A percentile compares a stretch with the other conserved stretches of the same genome.
Conservation (phyloP, 2,797 vertebrate genomes). For the Coregonus ussuriensis region DNA sequence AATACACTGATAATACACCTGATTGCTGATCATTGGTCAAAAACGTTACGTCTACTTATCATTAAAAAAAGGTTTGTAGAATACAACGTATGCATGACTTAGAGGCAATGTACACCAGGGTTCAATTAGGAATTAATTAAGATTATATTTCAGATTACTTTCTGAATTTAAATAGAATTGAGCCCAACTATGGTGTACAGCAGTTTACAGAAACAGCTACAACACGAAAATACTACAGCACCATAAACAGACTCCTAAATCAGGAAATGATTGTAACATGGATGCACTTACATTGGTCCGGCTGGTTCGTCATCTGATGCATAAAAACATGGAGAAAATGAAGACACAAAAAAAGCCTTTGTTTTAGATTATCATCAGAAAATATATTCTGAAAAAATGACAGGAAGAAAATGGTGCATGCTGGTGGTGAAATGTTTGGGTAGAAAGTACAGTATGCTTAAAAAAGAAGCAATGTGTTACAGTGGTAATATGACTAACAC, state of each 20-base stretch:
- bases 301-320: conserved; percentile 92
- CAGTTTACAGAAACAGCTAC: conserved; percentile 33
- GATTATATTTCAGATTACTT: too few relatives aligned
- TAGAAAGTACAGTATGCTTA: too few relatives aligned
- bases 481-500: conserved; percentile 11
- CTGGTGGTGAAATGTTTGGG: conserved; percentile 20
- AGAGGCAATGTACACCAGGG: not conserved
- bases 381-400: conserved; percentile 9
- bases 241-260: not conserved
- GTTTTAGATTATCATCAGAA: too few relatives aligned
- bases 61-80: not conserved
- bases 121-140: too few relatives aligned
- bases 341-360: not conserved
- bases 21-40: not conserved
- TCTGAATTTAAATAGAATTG: not conserved
- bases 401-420: conserved; percentile 28
- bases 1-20: not conserved
- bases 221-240: not conserved
- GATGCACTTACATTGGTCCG: conserved; percentile 91
- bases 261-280: conserved; percentile 4
- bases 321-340: conserved; percentile 65
- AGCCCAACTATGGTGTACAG: not conserved
- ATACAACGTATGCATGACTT: not conserved
- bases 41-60: not conserved
- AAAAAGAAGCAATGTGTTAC: conserved; percentile 9